Base-by-base conservation (phyloP, 2,797 vertebrate species). In the Chaunax sp. region DNA sequence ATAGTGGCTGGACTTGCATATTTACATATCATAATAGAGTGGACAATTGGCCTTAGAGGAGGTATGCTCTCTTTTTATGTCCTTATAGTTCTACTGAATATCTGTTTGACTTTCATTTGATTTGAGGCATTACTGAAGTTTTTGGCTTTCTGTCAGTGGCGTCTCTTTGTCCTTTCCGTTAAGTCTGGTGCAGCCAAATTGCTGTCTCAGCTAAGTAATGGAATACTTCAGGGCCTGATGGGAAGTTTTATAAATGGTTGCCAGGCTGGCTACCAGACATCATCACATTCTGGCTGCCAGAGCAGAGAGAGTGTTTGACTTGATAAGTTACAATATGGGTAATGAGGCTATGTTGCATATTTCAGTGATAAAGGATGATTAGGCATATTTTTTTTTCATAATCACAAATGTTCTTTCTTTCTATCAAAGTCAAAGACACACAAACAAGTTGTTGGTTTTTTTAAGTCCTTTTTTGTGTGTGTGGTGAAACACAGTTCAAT, bases 181-280 rank as follows among this genome's bases (percentile, higher is more conserved):
- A 47, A 67, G 2, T n/a, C 28, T 14, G 51, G 28, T 6, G 28
- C 58, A 35, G 82, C 78, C 76, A 72, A 84, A 69, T 53, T 57
- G 73, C 78, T 82, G 83, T 72, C 75, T 82, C 65, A 77, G 82
- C 77, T 75, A 70, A 77, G 71, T 81, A 64, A 82, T 69, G 65
- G 63, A 80, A 71, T 66, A 76, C 78, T 78, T 58, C 56, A 18
- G 56, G 64, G 63, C 43, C 59, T 71, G 68, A 69, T 49, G 56
- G 73, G 70, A 64, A 51, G 63, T 64, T 73, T 82, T 70, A 64
- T 68, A 77, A 77, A 82, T 72, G 68, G 49, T 64, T 72, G 53
- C 75, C 56, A 60, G 25, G 26, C 50, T 63, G 54, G 54, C 62
- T 55, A 62, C 54, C 56, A 77, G 58, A 78, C 54, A 43, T 66